phyloP scores from a whole-genome alignment of 2,797 vertebrate genomes.

The Diceros bicornis region DNA sequence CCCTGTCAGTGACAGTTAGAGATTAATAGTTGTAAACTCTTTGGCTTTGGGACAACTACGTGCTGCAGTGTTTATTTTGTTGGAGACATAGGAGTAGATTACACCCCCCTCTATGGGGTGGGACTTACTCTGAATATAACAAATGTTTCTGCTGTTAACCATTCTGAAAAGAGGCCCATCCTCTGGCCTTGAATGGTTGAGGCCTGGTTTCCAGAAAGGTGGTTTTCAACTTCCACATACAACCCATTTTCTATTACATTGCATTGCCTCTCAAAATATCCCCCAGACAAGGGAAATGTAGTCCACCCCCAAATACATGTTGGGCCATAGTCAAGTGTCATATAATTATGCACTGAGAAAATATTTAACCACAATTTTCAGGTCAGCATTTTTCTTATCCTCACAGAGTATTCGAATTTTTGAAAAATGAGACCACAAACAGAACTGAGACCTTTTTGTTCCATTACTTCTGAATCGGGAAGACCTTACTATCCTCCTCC shows the following conservation, averaged over 20 bases:
- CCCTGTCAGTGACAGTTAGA: not conserved
- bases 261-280: conserved; percentile 40
- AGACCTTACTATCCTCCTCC: conserved; percentile 21
- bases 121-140: not conserved
- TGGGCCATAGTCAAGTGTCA: conserved; percentile 32
- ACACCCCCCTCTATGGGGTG: not conserved
- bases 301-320: not conserved
- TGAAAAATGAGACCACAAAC: conserved; percentile 65
- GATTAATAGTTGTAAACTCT: not conserved
- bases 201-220: not conserved
- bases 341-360: conserved; percentile 49
- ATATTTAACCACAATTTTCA: conserved; percentile 46
- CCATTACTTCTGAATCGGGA: conserved; percentile 43
- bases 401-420: conserved; percentile 65
- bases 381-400: conserved; percentile 70
- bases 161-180: conserved; percentile 8
- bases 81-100: not conserved
- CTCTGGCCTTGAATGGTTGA: not conserved
- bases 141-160: conserved; percentile 25
- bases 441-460: conserved; percentile 64
- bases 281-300: not conserved
- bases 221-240: conserved; percentile 45
- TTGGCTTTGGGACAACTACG: not conserved
- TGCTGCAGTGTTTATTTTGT: not conserved
- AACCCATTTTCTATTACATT: conserved; percentile 21